Conservation (phyloP, 2,888 invertebrate genomes). For the Orchesellides sinensis region DNA sequence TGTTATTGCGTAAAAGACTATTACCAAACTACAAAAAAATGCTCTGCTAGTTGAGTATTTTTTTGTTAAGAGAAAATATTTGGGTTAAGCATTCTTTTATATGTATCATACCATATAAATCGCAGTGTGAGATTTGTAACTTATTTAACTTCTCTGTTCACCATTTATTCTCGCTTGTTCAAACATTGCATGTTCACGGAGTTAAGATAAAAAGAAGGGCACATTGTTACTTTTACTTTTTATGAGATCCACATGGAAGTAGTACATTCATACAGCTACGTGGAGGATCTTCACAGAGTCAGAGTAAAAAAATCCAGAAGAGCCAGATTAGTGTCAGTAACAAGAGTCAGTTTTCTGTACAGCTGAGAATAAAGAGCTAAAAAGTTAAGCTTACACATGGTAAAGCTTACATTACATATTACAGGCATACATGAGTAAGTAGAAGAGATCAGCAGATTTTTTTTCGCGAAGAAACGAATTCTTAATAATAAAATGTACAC, state of each 20-base stretch:
- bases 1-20: not conserved
- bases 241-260: constrained; percentile 48
- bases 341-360: constrained; percentile 13
- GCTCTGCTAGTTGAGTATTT: not conserved
- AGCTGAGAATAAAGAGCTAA: too few relatives aligned
- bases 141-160: constrained; percentile 30
- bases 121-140: constrained; percentile 48
- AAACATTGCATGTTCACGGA: not conserved
- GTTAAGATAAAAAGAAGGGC: not conserved
- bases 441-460: not conserved
- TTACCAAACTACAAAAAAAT: not conserved
- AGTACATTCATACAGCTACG: too few relatives aligned
- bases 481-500: constrained; percentile 65
- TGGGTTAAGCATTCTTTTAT: not conserved
- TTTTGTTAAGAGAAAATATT: not conserved
- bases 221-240: constrained; percentile 39
- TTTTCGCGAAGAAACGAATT: not conserved
- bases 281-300: constrained; percentile 16
- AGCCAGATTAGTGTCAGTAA: constrained; percentile 62
- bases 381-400: not conserved
- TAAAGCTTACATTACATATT: too few relatives aligned
- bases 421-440: too few relatives aligned
- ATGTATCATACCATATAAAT: constrained; percentile 23
- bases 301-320: constrained; percentile 60
- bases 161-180: constrained; percentile 26